Percentiles rank a stretch among this genome's conserved stretches.
Evolutionary conservation across 2,113 vertebrate species (phyloP).

Genomic region (Lasiurus borealis): DNA sequence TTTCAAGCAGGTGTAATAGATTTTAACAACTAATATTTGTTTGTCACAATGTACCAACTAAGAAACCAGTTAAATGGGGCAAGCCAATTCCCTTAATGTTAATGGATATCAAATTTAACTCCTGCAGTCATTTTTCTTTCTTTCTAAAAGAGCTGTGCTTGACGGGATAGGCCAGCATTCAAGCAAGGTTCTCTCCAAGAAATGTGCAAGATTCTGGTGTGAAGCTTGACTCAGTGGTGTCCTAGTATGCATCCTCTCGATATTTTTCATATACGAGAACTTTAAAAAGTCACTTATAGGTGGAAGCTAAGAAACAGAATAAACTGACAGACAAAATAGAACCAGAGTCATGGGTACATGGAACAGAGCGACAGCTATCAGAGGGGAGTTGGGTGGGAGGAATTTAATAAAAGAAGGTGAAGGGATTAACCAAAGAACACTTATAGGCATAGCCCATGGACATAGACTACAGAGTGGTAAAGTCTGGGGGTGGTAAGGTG

Average conservation of each 20-base stretch:
- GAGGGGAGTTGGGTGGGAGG: background rate
- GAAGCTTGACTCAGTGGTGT: background rate
- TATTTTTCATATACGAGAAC: background rate
- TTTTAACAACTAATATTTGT: conserved; percentile 79
- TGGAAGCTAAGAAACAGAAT: background rate
- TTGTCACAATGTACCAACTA: conserved; percentile 79
- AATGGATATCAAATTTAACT: conserved; percentile 82
- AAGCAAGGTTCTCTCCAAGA: conserved; percentile 35
- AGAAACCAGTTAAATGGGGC: conserved; percentile 83
- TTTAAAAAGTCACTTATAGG: background rate
- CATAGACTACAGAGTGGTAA: background rate
- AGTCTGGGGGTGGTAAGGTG: background rate
- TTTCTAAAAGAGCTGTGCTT: conserved; percentile 25
- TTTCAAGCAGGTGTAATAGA: conserved; percentile 82
- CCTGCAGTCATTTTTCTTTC: conserved; percentile 35
- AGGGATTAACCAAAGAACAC: background rate
- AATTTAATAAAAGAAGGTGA: background rate
- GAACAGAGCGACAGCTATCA: background rate
- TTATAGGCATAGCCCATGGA: background rate
- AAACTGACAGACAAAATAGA: background rate
- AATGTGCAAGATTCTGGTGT: background rate
- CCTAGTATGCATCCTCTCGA: background rate
- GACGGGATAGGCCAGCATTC: conserved; percentile 38
- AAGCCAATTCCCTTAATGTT: conserved; percentile 80
- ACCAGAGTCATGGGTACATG: background rate